Conservation (phyloP, 2,113 vertebrate species). For the Sapayoa aenigma region DNA sequence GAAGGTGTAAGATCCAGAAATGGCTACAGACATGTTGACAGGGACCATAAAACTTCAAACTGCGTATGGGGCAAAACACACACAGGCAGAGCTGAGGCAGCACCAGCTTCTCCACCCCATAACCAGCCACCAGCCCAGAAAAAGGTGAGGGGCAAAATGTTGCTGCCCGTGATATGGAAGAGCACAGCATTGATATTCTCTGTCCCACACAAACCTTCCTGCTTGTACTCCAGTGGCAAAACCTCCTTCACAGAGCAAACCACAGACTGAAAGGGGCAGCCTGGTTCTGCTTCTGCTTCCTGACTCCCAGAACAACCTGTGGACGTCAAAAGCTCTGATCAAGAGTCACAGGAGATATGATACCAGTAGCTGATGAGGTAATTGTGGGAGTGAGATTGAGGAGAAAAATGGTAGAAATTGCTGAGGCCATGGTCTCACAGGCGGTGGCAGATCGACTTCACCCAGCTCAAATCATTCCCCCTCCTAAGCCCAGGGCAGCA, state of each 20-base stretch:
- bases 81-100: not conserved
- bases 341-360: not conserved
- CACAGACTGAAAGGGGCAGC: not conserved
- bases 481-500: accelerated
- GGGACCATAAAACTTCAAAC: not conserved
- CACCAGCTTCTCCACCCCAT: not conserved
- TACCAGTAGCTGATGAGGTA: not conserved
- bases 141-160: not conserved
- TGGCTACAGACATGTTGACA: not conserved
- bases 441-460: not conserved
- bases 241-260: not conserved
- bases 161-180: not conserved
- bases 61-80: not conserved
- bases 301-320: not conserved
- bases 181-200: not conserved
- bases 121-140: not conserved
- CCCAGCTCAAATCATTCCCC: not conserved
- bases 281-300: not conserved
- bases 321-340: not conserved
- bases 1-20: not conserved
- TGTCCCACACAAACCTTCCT: not conserved
- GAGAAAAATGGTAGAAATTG: not conserved
- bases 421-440: not conserved
- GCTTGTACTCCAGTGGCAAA: not conserved
- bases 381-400: not conserved